Base-by-base conservation (phyloP, 1,140 invertebrate species). In the Grapholita molesta region DNA sequence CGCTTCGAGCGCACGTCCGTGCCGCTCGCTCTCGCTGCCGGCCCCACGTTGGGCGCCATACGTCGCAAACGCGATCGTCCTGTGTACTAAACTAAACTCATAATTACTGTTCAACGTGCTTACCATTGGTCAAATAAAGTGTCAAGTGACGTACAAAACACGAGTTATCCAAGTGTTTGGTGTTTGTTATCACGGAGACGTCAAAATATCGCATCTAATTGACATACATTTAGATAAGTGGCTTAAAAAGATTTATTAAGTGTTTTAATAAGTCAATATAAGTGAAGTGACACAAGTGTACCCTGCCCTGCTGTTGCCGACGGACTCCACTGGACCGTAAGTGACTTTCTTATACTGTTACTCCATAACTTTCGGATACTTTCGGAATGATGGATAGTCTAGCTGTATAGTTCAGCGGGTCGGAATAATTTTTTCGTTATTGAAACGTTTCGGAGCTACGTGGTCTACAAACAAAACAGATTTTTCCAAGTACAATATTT, bases 41-140 rank as follows among this genome's bases (percentile, higher is more conserved):
- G 71, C 65, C 73, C 73, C 82, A 82, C 80, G 78, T 81, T 82
- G 83, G 79, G 82, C 83, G 85, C 85, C 85, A 86, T 75, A 66
- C 68, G 70, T 65, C 61, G 61, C 33, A 28, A 68, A 57, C 61
- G 72, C 74, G 71, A 76, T 65, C 64, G 70, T 57, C 18, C 32
- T 48, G 64, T 71, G 73, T 69, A 73, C 57, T 66, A 55, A 61
- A 55, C 32, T 52, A 67, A 61, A 61, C 55, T 11, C 12, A n/a
- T 30, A 61, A 8, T 30, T 28, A 61, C 55, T 15, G 24, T 28
- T n/a, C 24, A 28, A 48, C 12, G 25, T 28, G 25, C 24, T 12
- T 5, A 61, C 24, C 55, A 28, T 25, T 61, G 55, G 21, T 61
- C n/a, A 61, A 61, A 25, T 15, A 15, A 48, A 61, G 55, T 61